A percentile compares a stretch with the other conserved stretches of the same genome.
These are phyloP conservation scores for Heliconius aoede DNA, from an alignment of 2,888 invertebrate species.

Conservation along the genomic window DNA sequence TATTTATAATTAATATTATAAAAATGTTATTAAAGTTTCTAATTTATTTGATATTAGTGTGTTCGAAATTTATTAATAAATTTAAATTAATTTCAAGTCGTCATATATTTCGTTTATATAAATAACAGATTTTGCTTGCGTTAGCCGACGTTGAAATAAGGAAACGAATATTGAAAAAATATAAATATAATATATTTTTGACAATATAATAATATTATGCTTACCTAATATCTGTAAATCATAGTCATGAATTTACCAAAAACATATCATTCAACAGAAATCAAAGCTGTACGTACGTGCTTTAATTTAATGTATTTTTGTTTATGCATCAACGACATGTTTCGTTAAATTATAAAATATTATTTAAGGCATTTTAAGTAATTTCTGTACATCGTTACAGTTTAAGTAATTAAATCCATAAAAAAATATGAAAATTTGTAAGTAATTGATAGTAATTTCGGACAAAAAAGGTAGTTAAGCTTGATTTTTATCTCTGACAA, in stretches of 20 bases:
- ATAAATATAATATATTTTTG: not conserved
- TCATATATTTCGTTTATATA: not conserved
- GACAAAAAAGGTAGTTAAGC: conserved; percentile 28
- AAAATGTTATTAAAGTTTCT: conserved; percentile 1
- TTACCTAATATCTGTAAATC: not conserved
- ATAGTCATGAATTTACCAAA: not conserved
- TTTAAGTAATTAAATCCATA: conserved; percentile 25
- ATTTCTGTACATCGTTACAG: conserved; percentile 18
- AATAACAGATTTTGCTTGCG: not conserved
- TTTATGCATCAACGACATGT: not conserved
- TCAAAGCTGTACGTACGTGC: not conserved
- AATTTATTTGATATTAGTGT: conserved; percentile 17
- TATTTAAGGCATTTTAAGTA: not conserved
- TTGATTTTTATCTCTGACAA: conserved; percentile 34
- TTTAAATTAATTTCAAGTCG: conserved; percentile 7
- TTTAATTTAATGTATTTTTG: not conserved
- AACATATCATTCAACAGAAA: not conserved
- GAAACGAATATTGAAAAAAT: not conserved
- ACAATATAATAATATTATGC: not conserved
- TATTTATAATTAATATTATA: conserved; percentile 17
- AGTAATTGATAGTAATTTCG: conserved; percentile 26
- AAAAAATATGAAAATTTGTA: conserved; percentile 17
- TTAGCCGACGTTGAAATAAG: not conserved
- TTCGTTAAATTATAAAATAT: not conserved
- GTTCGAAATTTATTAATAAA: conserved; percentile 6